Percentiles rank a stretch among this genome's conserved stretches.
Evolutionary conservation across 2,797 vertebrate species (phyloP).

Genomic region (Uromys caudimaculatus): DNA sequence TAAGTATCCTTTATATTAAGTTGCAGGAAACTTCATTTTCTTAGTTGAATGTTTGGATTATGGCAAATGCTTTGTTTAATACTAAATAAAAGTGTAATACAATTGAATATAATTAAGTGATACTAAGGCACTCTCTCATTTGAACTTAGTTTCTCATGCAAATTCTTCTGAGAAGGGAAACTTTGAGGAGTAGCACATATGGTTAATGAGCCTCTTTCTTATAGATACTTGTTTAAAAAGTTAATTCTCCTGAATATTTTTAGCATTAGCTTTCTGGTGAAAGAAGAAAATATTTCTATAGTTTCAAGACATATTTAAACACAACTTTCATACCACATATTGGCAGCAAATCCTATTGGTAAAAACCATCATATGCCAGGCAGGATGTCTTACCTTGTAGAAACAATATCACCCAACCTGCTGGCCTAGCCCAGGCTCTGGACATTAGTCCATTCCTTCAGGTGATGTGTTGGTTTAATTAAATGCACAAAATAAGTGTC

Average conservation of each 20-base stretch:
- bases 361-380: not conserved
- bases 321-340: not conserved
- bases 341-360: no score
- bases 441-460: not conserved
- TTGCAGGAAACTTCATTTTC: not conserved
- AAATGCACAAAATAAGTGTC: not conserved
- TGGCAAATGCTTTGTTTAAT: constrained; percentile 1
- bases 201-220: not conserved
- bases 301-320: not conserved
- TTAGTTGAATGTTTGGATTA: not conserved
- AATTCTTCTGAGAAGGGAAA: not conserved
- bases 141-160: constrained; percentile 13
- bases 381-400: not conserved
- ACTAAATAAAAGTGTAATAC: not conserved
- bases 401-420: not conserved
- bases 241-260: not conserved
- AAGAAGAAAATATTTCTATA: not conserved
- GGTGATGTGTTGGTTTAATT: not conserved
- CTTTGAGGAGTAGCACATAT: not conserved
- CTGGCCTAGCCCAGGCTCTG: not conserved
- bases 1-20: not conserved
- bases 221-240: not conserved
- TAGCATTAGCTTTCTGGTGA: not conserved
- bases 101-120: not conserved
- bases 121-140: not conserved